A percentile compares a stretch with the other conserved stretches of the same genome.
phyloP scores from a whole-genome alignment of 2,113 vertebrate genomes.

The Chinchilla lanigera region DNA sequence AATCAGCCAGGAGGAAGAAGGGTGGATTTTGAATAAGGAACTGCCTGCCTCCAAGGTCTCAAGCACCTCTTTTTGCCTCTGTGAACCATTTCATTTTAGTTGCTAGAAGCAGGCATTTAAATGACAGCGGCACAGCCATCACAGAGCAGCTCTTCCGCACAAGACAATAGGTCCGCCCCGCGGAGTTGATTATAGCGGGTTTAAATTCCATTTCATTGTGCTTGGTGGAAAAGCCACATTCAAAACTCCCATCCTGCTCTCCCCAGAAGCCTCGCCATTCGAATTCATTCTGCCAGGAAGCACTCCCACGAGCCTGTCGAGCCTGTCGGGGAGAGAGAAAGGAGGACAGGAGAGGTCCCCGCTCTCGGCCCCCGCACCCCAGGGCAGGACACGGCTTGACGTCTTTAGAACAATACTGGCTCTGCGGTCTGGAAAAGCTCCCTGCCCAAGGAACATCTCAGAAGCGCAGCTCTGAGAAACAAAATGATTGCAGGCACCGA shows the following conservation, averaged over 20 bases:
- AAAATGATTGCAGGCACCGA: not conserved
- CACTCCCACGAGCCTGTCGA: not conserved
- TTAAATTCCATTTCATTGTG: conserved; percentile 14
- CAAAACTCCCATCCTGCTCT: not conserved
- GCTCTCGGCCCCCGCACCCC: not conserved
- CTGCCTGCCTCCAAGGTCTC: not conserved
- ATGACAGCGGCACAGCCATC: not conserved
- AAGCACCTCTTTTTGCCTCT: rapidly evolving
- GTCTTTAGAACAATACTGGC: not conserved
- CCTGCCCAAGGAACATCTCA: not conserved
- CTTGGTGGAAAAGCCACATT: conserved; percentile 8
- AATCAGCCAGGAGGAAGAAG: not conserved
- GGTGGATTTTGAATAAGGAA: not conserved
- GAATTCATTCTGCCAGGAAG: not conserved
- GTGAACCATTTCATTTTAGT: not conserved
- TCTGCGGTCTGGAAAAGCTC: not conserved
- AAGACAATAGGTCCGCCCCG: not conserved
- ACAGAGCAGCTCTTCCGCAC: not conserved
- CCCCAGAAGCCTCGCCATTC: not conserved
- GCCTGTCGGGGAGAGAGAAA: not conserved
- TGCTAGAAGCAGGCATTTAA: not conserved
- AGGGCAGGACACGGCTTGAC: not conserved
- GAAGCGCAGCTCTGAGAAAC: not conserved
- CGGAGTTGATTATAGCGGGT: not conserved
- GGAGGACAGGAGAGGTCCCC: not conserved